Base-by-base conservation (phyloP, 1,140 invertebrate species). In the Chlorops oryzae region DNA sequence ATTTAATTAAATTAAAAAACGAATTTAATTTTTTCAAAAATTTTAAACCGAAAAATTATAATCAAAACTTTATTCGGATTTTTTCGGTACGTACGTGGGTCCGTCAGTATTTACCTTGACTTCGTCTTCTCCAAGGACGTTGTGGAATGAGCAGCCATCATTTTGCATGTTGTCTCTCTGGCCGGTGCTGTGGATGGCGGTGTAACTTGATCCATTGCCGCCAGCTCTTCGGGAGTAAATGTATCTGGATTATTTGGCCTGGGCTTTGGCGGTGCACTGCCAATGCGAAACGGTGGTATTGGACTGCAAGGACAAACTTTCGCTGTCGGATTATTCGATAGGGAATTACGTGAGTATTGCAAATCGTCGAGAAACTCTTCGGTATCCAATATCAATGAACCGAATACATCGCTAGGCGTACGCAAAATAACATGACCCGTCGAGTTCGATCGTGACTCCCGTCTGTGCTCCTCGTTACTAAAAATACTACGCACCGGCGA, bases 401-500 rank as follows among this genome's bases (percentile, higher is more conserved):
- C 75, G 43, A 78, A 78, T 20, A 77, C 64, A 37, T 80, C 76
- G 10, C 72, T 66, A 3, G 73, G 70, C 20, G 73, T 74, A 17
- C 72, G 68, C 54, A 70, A 66, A 18, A 76, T 74, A n/a, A 78
- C 73, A 10, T 78, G 76, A 2, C 80, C 79, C 34, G 79, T 74
- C 2, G 79, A 81, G 63, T 81, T 80, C 15, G 81, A 83, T 37
- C 80, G 72, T 3, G 72, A 67, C 49, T 80, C 81, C 76, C 66
- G 61, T 0, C 65, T 58, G 23, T 52, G 59, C 22, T 59, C 58
- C 12, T 52, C 7, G 5, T 48, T 49, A 52, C 65, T 63, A 53
- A 69, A 68, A 5, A 58, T 27, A 25, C 51, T 70, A 55, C 80
- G 80, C 6, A 79, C 78, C 0, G 87, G 86, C 0, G 85, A 88